These are phyloP conservation scores for Listronotus oregonensis DNA, from an alignment of 1,140 invertebrate species.

Conservation along the genomic window DNA sequence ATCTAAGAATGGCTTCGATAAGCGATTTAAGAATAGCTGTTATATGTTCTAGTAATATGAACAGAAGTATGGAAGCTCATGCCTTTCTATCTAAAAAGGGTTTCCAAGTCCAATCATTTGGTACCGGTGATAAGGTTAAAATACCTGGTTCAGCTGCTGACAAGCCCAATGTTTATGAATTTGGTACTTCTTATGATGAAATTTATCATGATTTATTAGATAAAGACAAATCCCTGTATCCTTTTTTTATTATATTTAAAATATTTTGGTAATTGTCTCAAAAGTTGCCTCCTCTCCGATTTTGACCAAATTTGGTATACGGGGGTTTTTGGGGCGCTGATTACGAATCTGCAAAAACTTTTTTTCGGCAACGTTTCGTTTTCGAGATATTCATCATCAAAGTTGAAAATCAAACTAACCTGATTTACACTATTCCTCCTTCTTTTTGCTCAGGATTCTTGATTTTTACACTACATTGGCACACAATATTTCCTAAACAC, in stretches of 20 bases:
- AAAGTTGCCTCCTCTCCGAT: no score
- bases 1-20: conserved; percentile 36
- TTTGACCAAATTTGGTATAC: no score
- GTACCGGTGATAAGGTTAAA: conserved; percentile 97
- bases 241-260: conserved; percentile 56
- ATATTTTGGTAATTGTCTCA: neutral
- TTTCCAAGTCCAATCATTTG: conserved; percentile 94
- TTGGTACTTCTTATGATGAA: conserved; percentile 93
- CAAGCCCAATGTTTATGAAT: conserved; percentile 98
- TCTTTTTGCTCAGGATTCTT: no score
- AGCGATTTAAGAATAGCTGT: conserved; percentile 84
- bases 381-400: no score
- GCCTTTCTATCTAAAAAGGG: conserved; percentile 96
- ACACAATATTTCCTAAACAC: no score
- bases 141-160: conserved; percentile 93
- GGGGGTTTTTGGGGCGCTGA: no score
- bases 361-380: no score
- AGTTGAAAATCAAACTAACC: no score
- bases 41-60: conserved; percentile 99
- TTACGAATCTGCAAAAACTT: no score
- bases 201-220: conserved; percentile 94
- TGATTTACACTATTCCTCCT: no score
- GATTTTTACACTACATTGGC: no score
- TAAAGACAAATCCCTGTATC: conserved; percentile 89
- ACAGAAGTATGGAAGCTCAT: conserved; percentile 99